These are phyloP conservation scores for Pteria penguin DNA, from an alignment of 2,888 invertebrate genomes.

Conservation along the genomic window DNA sequence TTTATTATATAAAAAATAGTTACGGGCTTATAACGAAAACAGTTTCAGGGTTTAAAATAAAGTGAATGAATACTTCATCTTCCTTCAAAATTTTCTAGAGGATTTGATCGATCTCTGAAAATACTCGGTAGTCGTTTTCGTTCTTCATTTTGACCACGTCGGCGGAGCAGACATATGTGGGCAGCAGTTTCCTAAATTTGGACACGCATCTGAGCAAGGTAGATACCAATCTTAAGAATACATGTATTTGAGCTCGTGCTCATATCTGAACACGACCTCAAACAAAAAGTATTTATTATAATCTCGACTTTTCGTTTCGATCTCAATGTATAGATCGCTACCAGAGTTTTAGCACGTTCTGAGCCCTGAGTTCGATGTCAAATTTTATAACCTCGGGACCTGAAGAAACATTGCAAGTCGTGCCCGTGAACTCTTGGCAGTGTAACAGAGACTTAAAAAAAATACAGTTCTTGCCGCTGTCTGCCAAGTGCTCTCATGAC, in stretches of 20 bases:
- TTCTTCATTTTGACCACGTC: not conserved
- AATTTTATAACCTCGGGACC: not conserved
- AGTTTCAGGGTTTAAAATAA: not conserved
- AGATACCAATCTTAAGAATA: not conserved
- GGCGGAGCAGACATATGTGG: not conserved
- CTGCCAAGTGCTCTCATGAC: too few relatives aligned
- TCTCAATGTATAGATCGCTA: not conserved
- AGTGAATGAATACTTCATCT: not conserved
- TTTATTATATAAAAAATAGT: too few relatives aligned
- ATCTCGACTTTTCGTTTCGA: not conserved
- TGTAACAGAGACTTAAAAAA: too few relatives aligned
- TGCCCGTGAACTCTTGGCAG: too few relatives aligned
- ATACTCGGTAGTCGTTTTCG: not conserved
- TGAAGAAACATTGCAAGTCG: too few relatives aligned
- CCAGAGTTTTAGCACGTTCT: not conserved
- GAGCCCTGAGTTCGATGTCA: not conserved
- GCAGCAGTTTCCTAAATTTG: not conserved
- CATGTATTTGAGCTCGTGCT: not conserved
- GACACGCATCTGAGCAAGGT: not conserved
- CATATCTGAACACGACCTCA: not conserved
- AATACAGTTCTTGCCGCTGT: too few relatives aligned
- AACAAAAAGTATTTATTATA: not conserved
- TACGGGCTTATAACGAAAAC: too few relatives aligned
- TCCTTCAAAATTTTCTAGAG: constrained; percentile 5
- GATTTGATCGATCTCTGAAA: constrained; percentile 3